These are phyloP conservation scores for Nephila pilipes DNA, from an alignment of 1,140 invertebrate genomes.

Conservation along the genomic window DNA sequence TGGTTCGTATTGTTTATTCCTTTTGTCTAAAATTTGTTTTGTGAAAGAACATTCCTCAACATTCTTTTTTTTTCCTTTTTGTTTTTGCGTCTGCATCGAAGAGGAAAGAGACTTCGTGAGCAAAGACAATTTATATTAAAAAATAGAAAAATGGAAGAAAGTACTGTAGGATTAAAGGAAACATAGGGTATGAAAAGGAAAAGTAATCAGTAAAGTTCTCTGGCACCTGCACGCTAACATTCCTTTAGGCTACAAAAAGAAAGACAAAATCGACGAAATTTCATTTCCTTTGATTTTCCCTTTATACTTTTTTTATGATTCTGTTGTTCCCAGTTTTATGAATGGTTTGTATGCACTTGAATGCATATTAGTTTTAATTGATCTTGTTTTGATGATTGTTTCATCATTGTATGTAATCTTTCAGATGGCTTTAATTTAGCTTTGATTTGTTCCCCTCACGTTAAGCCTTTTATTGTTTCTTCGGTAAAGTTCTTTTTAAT, in stretches of 20 bases:
- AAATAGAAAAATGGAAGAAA: slow-evolving; percentile 52
- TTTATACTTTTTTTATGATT: neutral
- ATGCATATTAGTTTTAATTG: slow-evolving; percentile 37
- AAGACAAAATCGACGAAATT: slow-evolving; percentile 56
- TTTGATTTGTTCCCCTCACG: neutral
- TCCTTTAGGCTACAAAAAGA: slow-evolving; percentile 29
- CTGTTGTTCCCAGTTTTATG: neutral
- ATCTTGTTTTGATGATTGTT: slow-evolving; percentile 32
- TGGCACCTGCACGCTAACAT: slow-evolving; percentile 53
- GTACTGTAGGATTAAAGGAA: slow-evolving; percentile 47
- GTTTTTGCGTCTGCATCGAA: neutral
- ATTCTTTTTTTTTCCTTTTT: neutral
- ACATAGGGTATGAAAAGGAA: slow-evolving; percentile 47
- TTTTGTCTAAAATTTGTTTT: neutral
- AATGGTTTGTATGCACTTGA: slow-evolving; percentile 3
- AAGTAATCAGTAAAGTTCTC: slow-evolving; percentile 47
- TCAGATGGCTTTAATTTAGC: neutral
- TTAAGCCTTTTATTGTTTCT: neutral
- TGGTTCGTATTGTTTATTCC: neutral
- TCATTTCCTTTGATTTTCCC: slow-evolving; percentile 62
- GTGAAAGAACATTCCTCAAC: neutral
- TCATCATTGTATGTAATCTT: slow-evolving; percentile 5
- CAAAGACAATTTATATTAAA: slow-evolving; percentile 64
- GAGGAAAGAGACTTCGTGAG: slow-evolving; percentile 32
- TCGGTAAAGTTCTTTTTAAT: neutral